These are phyloP conservation scores for Drosophila serrata DNA, from an alignment of 1,140 invertebrate species.

Conservation along the genomic window DNA sequence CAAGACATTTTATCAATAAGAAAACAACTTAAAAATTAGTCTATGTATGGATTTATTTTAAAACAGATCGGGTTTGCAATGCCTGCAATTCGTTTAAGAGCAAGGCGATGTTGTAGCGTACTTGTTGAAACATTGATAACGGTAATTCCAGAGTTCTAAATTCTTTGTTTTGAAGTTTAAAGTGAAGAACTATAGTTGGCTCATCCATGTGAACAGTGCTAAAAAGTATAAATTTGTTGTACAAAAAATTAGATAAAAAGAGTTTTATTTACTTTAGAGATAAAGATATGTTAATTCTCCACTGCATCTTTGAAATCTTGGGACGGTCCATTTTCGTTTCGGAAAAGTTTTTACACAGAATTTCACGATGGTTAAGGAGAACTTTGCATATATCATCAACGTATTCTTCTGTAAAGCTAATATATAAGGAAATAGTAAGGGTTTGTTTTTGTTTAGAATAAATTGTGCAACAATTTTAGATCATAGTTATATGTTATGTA, in stretches of 20 bases:
- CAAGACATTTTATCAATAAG: too few relatives aligned
- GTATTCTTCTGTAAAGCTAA: constrained; percentile 73
- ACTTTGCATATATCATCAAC: constrained; percentile 81
- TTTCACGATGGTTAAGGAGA: constrained; percentile 74
- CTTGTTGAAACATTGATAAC: constrained; percentile 78
- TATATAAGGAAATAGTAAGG: too few relatives aligned
- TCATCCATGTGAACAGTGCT: constrained; percentile 59
- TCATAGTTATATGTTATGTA: not conserved
- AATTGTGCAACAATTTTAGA: not conserved
- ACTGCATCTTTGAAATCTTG: constrained; percentile 78
- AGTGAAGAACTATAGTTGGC: constrained; percentile 80
- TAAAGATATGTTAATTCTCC: constrained; percentile 83
- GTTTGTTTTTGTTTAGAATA: not conserved
- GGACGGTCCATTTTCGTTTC: constrained; percentile 77
- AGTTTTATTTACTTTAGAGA: constrained; percentile 56
- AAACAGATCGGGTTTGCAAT: constrained; percentile 69
- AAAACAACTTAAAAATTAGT: not conserved
- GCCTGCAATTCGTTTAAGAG: constrained; percentile 78
- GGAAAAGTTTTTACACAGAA: constrained; percentile 73
- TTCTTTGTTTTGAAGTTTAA: constrained; percentile 71
- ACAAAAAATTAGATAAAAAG: not conserved
- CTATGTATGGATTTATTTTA: constrained; percentile 49
- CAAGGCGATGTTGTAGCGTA: constrained; percentile 76
- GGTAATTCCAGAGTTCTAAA: constrained; percentile 79
- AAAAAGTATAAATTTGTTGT: not conserved